Evolutionary conservation across 1,140 invertebrate genomes (phyloP).

Genomic region (Diabrotica undecimpunctata): DNA sequence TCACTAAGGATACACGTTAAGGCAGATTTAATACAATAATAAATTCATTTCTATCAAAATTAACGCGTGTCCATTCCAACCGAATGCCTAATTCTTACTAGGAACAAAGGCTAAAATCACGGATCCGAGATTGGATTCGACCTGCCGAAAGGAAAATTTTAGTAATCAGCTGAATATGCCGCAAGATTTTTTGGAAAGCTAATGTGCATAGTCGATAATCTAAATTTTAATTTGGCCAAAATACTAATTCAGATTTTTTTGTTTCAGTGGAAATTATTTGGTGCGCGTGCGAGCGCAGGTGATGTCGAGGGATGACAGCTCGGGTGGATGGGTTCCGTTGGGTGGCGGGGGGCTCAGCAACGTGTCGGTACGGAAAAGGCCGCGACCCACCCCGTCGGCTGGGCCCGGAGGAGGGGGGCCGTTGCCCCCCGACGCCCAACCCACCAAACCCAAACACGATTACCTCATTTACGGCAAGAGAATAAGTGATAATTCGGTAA

Average conservation of each 20-base stretch:
- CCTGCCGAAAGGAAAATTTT: no score
- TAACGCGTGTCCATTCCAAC: no score
- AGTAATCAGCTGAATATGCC: no score
- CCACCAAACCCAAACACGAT: constrained; percentile 63
- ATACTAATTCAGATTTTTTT: constrained; percentile 14
- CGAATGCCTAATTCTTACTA: no score
- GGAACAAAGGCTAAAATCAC: no score
- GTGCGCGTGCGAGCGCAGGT: constrained; percentile 96
- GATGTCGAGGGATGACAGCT: constrained; percentile 96
- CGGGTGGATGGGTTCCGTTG: constrained; percentile 92
- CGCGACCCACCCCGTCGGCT: constrained; percentile 58
- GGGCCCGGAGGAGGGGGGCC: constrained; percentile 69
- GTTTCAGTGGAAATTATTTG: constrained; percentile 82
- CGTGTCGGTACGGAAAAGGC: constrained; percentile 79
- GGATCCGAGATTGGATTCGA: no score
- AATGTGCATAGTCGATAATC: no score
- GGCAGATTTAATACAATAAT: no score
- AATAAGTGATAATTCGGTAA: constrained; percentile 87
- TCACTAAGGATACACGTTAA: no score
- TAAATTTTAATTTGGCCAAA: no score
- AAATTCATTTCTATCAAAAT: no score
- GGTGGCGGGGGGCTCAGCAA: constrained; percentile 90
- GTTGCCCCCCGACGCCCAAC: constrained; percentile 29
- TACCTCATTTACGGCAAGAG: constrained; percentile 89
- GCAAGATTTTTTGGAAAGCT: no score